Evolutionary conservation across 1,140 invertebrate genomes (phyloP), one percentile per base, ranked within the genome.

Genomic region (Archegozetes longisetosus): DNA sequence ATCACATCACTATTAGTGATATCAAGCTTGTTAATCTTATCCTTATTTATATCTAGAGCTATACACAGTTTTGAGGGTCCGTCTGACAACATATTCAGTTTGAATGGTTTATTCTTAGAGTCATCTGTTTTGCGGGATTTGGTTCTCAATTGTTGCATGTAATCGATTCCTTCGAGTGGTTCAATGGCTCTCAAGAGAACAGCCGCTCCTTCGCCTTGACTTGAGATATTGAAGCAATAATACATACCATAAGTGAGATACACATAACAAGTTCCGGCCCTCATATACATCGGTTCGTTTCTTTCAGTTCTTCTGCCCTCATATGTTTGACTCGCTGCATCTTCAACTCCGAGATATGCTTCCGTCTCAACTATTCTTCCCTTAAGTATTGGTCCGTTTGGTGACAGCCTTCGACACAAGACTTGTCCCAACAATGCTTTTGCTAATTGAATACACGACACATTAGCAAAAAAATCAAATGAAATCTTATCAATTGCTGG

Each of bases 191-290:
- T 73, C 47, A 88, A 62, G 32, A 88, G 69, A 55, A 86, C 83
- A 40, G 82, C 84, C 62, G 77, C 77, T 13, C 85, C 85, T 55
- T 75, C 72, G 59, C 78, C 83, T 76, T 76, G 65, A 67, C 82
- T 81, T 17, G 84, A 86, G 59, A 88, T 82, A 70, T 88, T 88
- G 65, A 88, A 80, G 66, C 84, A 87, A 68, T 81, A 77, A 67
- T 88, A 86, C 79, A 86, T 85, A 64, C 85, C 85, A 72, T 88
- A 88, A 14, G 84, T 86, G 56, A 81, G 74, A 66, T 87, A 88
- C 3, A 88, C 82, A 72, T 84, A 88, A 32, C 78, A 76, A 32
- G 85, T 88, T n/a, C 86, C 85, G 24, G 84, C 78, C 65, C 70
- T 57, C 83, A 86, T 85, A 68, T 81, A 89, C 83, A 88, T 86